Evolutionary conservation across 2,888 invertebrate species (phyloP), one percentile per base, ranked within the genome.

Genomic region (Dione juno): DNA sequence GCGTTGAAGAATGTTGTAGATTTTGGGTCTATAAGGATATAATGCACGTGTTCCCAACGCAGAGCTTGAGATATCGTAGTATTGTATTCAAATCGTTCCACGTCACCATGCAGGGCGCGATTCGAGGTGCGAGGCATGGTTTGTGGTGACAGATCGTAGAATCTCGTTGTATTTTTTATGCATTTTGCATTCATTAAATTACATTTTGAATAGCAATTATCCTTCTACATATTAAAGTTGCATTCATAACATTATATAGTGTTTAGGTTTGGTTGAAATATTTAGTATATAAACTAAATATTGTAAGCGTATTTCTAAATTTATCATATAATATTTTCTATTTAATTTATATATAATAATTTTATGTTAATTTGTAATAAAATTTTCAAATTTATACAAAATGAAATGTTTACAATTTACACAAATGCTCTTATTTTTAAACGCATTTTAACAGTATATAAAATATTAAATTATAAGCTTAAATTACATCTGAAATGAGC

Each of bases 21-120:
- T 89, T 89, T 88, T 83, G 84, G 87, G 88, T 87, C 84, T 85
- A 82, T 79, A 80, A 80, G 78, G 77, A 77, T 83, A 90, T 92
- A 91, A 92, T 90, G 88, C 86, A 90, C 88, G 88, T 89, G 84
- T 80, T 86, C 82, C 83, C 84, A 84, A 87, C 81, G 86, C 88
- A 88, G 89, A 88, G 87, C 86, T 84, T 90, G 91, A 90, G 89
- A 82, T 89, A 90, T 90, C 87, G 89, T 84, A 74, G 87, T 82
- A 93, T 93, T 93, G 92, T 93, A 93, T 93, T 92, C 88, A 91
- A 93, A 93, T 93, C 80, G 80, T 75, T 77, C 79, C 82, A 84
- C 88, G 86, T 87, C 89, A 87, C 70, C 64, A 70, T 59, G 66
- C 65, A 41, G 74, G 72, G 75, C 70, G 74, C 67, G 71, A 72